A percentile compares a stretch with the other conserved stretches of the same genome.
Evolutionary conservation across 2,113 vertebrate species (phyloP).

Genomic region (Picathartes gymnocephalus): DNA sequence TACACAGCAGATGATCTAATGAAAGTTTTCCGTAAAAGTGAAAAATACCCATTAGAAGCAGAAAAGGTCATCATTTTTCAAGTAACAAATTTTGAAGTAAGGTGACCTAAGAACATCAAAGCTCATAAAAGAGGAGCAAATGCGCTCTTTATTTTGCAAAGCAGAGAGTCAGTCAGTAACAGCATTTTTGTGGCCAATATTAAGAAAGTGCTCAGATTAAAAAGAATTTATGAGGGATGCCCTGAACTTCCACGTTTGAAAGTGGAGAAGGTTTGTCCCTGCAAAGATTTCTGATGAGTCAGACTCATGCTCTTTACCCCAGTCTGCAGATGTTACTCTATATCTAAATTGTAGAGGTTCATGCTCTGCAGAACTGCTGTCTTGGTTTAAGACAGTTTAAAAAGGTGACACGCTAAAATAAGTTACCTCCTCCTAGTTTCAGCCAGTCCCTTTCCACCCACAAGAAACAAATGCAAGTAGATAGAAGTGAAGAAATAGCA

Average conservation of each 20-base stretch:
- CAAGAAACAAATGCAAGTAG: fast-evolving
- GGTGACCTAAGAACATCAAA: not conserved
- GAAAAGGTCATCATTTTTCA: not conserved
- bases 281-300: not conserved
- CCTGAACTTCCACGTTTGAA: not conserved
- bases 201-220: not conserved
- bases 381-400: not conserved
- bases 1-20: not conserved
- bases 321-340: not conserved
- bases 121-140: not conserved
- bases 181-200: not conserved
- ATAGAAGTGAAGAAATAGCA: not conserved
- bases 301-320: not conserved
- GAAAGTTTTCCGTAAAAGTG: not conserved
- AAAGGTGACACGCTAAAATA: not conserved
- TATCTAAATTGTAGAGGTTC: not conserved
- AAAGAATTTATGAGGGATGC: not conserved
- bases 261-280: not conserved
- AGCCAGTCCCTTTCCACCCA: not conserved
- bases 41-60: not conserved
- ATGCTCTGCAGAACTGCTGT: not conserved
- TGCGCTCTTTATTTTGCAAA: not conserved
- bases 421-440: not conserved
- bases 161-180: not conserved
- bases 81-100: not conserved